Base-by-base conservation (phyloP, 92 coral and sea anemone genomes). In the Paramuricea clavata region DNA sequence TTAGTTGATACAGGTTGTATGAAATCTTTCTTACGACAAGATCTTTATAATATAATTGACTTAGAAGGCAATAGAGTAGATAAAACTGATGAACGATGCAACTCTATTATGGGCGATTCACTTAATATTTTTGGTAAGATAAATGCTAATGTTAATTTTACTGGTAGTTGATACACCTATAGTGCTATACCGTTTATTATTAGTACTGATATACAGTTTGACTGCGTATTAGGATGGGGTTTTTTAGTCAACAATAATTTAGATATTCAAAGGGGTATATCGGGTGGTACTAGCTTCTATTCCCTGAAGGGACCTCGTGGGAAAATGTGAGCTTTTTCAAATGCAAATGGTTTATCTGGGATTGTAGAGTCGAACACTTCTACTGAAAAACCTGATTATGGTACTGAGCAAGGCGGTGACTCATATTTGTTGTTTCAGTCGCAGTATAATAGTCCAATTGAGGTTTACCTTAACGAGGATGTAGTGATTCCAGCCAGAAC, bases 1-100 rank as follows among this genome's bases (percentile, higher is more conserved):
- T 49, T 86, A 2, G 85, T 86, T 15, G 90, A 86, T 33, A 86
- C 85, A 10, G 78, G 90, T 17, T 86, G 78, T 26, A 86, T 78
- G 85, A 86, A 61, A 30, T 56, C 90, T 17, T 86, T 86, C 27
- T 21, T 73, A 0, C 49, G 67, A 21, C 12, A 71, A 36, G 50
- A 36, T 23, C 33, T 35, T 36, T 13, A 43, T 12, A 71, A 71
- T 36, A 32, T 71, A 0, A 22, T 71, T 71, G 77, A 71, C 13
- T 71, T 71, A 34, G 77, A 71, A 6, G 12, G 50, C 13, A 6
- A 2, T 21, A 71, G 77, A 64, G 13, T 64, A 64, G 3, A 71
- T 71, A 71, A 34, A 25, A 2, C 26, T 1, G 9, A n/a, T 71
- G 77, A n/a, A 36, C 31, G 49, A 71, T 36, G 77, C 28, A 71